phyloP scores from a whole-genome alignment of 1,140 invertebrate genomes.

The Holcopasites calliopsidis region DNA sequence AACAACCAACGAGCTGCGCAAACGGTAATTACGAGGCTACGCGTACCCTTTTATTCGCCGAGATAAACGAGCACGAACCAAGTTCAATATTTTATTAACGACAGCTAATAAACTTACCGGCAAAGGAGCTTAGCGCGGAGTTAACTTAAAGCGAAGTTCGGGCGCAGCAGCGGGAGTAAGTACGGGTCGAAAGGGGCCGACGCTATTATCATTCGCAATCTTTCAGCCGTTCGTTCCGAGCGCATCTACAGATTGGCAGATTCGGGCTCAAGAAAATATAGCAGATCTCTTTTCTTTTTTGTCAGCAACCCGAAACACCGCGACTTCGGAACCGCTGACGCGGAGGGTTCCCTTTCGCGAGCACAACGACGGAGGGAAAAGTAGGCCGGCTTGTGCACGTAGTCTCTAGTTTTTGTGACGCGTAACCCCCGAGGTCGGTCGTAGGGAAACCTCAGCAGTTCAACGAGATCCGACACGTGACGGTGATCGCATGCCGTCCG shows the following conservation, averaged over 20 bases:
- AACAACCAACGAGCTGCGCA: neutral
- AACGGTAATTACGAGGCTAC: slow-evolving; percentile 16
- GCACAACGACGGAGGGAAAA: slow-evolving; percentile 51
- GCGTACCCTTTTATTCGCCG: neutral
- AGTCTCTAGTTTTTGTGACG: slow-evolving; percentile 57
- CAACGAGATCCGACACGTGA: slow-evolving; percentile 65
- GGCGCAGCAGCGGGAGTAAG: neutral
- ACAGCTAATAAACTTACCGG: slow-evolving; percentile 15
- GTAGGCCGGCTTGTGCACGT: slow-evolving; percentile 59
- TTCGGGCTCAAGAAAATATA: neutral
- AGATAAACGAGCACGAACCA: neutral
- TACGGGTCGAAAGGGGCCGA: too few relatives aligned
- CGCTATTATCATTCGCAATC: neutral
- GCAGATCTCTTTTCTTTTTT: neutral
- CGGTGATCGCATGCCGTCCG: slow-evolving; percentile 52
- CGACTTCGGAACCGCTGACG: slow-evolving; percentile 39
- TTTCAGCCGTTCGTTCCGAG: neutral
- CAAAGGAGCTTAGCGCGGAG: neutral
- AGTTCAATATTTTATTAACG: slow-evolving; percentile 2
- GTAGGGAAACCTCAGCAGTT: slow-evolving; percentile 70
- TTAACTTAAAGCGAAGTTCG: neutral
- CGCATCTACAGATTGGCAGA: too few relatives aligned
- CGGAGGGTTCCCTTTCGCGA: slow-evolving; percentile 37
- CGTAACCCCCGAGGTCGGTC: slow-evolving; percentile 49
- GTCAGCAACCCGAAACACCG: neutral